Evolutionary conservation across 1,140 invertebrate genomes (phyloP).

Genomic region (Sarcophaga peregrina): DNA sequence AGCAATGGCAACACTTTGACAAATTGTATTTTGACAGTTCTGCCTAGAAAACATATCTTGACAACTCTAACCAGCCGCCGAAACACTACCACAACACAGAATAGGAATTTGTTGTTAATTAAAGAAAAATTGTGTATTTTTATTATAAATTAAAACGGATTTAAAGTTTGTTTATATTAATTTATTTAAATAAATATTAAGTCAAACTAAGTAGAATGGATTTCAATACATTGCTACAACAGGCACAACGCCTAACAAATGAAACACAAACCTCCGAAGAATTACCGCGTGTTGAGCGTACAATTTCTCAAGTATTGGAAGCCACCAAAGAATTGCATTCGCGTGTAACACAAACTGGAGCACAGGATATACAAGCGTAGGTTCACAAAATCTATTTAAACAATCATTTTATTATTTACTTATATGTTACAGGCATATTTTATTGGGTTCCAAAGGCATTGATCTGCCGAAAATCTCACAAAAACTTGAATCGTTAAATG

Average conservation of each 20-base stretch:
- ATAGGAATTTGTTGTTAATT: not conserved
- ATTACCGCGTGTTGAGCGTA: constrained; percentile 87
- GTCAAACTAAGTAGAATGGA: constrained; percentile 66
- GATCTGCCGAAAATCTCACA: constrained; percentile 92
- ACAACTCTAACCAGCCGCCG: constrained; percentile 17
- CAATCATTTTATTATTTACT: not conserved
- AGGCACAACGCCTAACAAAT: constrained; percentile 89
- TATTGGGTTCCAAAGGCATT: constrained; percentile 91
- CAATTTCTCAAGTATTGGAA: constrained; percentile 90
- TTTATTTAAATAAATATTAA: not conserved
- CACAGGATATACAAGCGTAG: constrained; percentile 94
- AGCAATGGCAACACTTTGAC: constrained; percentile 5
- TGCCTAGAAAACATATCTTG: not conserved
- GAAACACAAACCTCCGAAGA: constrained; percentile 87
- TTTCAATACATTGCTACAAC: constrained; percentile 87
- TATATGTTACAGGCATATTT: constrained; percentile 76
- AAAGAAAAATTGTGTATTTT: constrained; percentile 4
- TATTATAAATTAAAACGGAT: constrained; percentile 10
- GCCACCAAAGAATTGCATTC: constrained; percentile 91
- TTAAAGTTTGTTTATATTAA: not conserved
- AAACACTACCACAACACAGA: not conserved
- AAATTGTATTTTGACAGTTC: not conserved
- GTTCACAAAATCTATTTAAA: constrained; percentile 57
- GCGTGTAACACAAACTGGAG: constrained; percentile 82
- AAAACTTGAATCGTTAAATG: constrained; percentile 88